A percentile compares a stretch with the other conserved stretches of the same genome.
These are phyloP conservation scores for Silurus aristotelis DNA, from an alignment of 2,797 vertebrate genomes.

Conservation along the genomic window DNA sequence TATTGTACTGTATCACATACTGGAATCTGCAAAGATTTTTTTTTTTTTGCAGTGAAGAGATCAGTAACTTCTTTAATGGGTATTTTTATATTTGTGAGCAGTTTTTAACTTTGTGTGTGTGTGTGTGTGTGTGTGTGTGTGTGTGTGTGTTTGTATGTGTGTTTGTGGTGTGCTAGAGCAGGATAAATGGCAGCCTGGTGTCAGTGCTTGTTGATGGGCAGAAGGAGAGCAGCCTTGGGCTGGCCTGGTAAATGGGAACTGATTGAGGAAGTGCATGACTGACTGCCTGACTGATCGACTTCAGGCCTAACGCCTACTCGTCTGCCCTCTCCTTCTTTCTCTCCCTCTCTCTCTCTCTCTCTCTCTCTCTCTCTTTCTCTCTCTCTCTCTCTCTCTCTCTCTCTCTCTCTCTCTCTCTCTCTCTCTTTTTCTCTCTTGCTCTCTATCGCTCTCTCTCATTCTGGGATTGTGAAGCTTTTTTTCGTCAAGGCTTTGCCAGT, in stretches of 20 bases:
- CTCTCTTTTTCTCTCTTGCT: conserved; percentile 28
- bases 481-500: conserved; percentile 62
- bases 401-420: too few species aligned
- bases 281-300: conserved; percentile 66
- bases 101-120: conserved; percentile 1
- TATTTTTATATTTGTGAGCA: not conserved
- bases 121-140: conserved; percentile 11
- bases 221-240: conserved; percentile 59
- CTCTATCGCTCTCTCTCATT: conserved; percentile 8
- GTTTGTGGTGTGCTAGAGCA: conserved; percentile 39
- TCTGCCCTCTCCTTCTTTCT: conserved; percentile 39
- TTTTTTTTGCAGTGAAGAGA: not conserved
- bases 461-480: conserved; percentile 51
- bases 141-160: conserved; percentile 40
- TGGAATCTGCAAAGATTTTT: not conserved
- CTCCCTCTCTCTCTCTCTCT: conserved; percentile 17
- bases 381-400: conserved; percentile 7
- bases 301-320: conserved; percentile 57
- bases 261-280: conserved; percentile 67
- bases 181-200: conserved; percentile 64
- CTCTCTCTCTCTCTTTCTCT: conserved; percentile 11
- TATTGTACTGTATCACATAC: not conserved
- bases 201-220: conserved; percentile 60
- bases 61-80: not conserved
- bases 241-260: conserved; percentile 63